Conservation (phyloP, 2,888 invertebrate genomes). For the Muscina levida region DNA sequence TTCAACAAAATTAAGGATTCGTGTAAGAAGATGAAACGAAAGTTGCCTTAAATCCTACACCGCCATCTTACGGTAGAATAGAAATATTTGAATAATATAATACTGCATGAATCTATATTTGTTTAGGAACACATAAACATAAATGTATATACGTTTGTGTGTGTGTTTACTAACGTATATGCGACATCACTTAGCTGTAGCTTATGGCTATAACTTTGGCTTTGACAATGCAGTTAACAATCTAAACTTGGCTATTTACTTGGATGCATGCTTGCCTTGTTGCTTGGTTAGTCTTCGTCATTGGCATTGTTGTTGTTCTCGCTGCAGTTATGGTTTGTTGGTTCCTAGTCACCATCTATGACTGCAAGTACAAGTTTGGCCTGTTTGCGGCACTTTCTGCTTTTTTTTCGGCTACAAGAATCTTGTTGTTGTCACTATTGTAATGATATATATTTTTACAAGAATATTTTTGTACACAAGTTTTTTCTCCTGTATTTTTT, state of each 20-base stretch:
- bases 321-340: conserved; percentile 41
- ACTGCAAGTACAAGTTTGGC: conserved; percentile 59
- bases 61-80: background rate
- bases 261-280: conserved; percentile 55
- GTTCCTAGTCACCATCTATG: conserved; percentile 15
- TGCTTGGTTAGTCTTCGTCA: conserved; percentile 34
- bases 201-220: conserved; percentile 64
- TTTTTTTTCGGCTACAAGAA: conserved; percentile 52
- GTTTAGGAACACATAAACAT: conserved; percentile 2
- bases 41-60: no score
- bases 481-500: conserved; percentile 24
- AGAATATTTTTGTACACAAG: conserved; percentile 52
- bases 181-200: conserved; percentile 60
- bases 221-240: conserved; percentile 63
- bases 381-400: conserved; percentile 46
- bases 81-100: no score
- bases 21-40: no score
- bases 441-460: conserved; percentile 63
- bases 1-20: no score
- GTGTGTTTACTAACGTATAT: conserved; percentile 35
- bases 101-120: background rate
- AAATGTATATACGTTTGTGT: background rate
- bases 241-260: conserved; percentile 60
- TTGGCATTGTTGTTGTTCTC: conserved; percentile 6
- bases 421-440: conserved; percentile 64